Conservation (phyloP, 1,140 invertebrate species). For the Drosophila busckii region DNA sequence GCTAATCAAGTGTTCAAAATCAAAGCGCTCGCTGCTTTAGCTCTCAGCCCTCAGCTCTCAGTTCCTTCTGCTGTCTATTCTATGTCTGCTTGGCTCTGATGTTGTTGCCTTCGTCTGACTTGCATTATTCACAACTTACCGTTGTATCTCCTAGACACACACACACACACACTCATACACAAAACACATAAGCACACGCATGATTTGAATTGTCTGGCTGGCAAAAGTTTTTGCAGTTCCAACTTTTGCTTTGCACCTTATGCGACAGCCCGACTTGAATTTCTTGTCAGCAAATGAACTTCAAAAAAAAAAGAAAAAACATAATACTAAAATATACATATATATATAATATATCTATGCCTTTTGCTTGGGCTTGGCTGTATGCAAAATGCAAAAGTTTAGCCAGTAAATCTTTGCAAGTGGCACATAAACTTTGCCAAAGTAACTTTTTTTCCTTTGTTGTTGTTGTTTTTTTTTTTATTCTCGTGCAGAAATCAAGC, state of each 20-base stretch:
- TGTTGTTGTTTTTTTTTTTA: too few species aligned
- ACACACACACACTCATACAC: too few species aligned
- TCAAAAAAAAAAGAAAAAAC: constrained; percentile 10
- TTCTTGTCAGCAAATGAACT: constrained; percentile 41
- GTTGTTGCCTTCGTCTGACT: too few species aligned
- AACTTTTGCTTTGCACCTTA: constrained; percentile 45
- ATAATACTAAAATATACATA: constrained; percentile 16
- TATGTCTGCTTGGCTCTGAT: too few species aligned
- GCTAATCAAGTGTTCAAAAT: too few species aligned
- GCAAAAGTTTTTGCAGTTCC: constrained; percentile 34
- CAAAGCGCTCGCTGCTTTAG: too few species aligned
- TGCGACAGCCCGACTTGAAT: constrained; percentile 59
- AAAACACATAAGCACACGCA: constrained; percentile 43
- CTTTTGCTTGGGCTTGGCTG: constrained; percentile 16
- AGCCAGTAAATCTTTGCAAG: constrained; percentile 75
- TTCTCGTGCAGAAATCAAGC: constrained; percentile 41
- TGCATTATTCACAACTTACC: constrained; percentile 45
- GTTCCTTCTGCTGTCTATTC: too few species aligned
- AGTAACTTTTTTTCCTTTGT: constrained; percentile 65
- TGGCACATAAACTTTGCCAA: constrained; percentile 75
- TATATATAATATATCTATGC: constrained; percentile 24
- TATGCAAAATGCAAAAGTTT: constrained; percentile 75
- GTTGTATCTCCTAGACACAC: constrained; percentile 33
- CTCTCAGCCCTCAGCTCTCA: too few species aligned
- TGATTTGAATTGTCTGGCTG: constrained; percentile 54